Evolutionary conservation across 2,113 vertebrate species (phyloP), one percentile per base, ranked within the genome.

Genomic region (Zeus faber): DNA sequence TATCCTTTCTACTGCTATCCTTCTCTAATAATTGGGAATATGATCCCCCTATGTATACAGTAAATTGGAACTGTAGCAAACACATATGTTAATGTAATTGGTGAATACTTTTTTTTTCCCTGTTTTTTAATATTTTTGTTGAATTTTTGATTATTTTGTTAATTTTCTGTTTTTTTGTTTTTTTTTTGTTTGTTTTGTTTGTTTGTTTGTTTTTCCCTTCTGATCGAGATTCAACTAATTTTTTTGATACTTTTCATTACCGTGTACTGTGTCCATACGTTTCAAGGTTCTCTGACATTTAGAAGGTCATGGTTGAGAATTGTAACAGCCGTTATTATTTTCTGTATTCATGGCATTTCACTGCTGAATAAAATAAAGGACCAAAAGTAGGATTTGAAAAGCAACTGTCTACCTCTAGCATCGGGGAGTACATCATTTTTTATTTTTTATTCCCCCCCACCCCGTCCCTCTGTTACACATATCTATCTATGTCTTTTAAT

Each of bases 351-450:
- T 98, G 95, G 95, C 94, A 96, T 96, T 91, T 96, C 96, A 98
- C 94, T 99, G 96, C 95, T 99, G 94, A 98, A 97, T 97, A 95
- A 97, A 98, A 98, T 98, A 97, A 98, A 97, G 95, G 95, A 99
- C 95, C 97, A 98, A 98, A 99, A 94, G 91, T 98, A 97, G 94
- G 95, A 97, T 94, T 96, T 94, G 94, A 95, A 94, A 96, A 93
- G 91, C 93, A 94, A 91, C 93, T 94, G 92, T 95, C 91, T 96
- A 95, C 93, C 92, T 94, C 93, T 90, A 91, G 93, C 94, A 92
- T 92, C 91, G 92, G 92, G 93, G 93, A 94, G 87, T 93, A 91
- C 89, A 81, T n/a, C n/a, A 91, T 84, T 92, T 91, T 90, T 90
- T 71, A 69, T 40, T 66, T 52, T 29, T 22, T 45, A 29, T 17